Evolutionary conservation across 2,113 vertebrate species (phyloP), one percentile per base, ranked within the genome.

Genomic region (Lepus timidus): DNA sequence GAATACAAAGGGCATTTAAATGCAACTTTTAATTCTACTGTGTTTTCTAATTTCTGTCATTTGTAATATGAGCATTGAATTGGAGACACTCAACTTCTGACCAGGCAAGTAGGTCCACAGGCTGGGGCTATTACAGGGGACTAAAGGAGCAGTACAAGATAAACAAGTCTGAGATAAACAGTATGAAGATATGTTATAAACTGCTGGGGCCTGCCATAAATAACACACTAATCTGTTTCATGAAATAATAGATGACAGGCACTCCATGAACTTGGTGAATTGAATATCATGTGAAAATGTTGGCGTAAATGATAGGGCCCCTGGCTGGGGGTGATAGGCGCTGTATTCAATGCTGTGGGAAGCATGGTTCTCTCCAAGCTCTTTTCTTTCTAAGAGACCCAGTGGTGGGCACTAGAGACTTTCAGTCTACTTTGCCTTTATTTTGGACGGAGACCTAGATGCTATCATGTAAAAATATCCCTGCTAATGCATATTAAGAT

Each of bases 391-490:
- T 31, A 1, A 4, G 94, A 98, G 78, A 94, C 85, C 58, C 88
- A 68, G 90, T 52, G 84, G 58, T 49, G 20, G 89, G 94, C 80
- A 93, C 76, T 49, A 96, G 94, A 97, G 96, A 97, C 98, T 95
- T 95, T 96, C 96, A 75, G 92, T 86, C 95, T 97, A 88, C 95
- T 96, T 96, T 93, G 90, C 78, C 93, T 98, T 97, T 97, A 95
- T 97, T 98, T 98, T 96, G 95, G 95, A 95, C 52, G 71, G 92
- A 97, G 84, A 97, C 64, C 92, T 96, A 97, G 95, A 98, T 98
- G 93, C 82, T 97, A 96, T 95, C 97, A 51, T 9, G 70, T 90
- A 94, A 96, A 98, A 97, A 98, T 10, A 81, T 95, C 65, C 25
- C 89, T 82, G 36, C 83, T 95, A 97, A 97, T 94, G 90, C 96